These are phyloP conservation scores for Pocillopora damicornis DNA, from an alignment of 64 coral and sea anemone genomes.

Conservation along the genomic window DNA sequence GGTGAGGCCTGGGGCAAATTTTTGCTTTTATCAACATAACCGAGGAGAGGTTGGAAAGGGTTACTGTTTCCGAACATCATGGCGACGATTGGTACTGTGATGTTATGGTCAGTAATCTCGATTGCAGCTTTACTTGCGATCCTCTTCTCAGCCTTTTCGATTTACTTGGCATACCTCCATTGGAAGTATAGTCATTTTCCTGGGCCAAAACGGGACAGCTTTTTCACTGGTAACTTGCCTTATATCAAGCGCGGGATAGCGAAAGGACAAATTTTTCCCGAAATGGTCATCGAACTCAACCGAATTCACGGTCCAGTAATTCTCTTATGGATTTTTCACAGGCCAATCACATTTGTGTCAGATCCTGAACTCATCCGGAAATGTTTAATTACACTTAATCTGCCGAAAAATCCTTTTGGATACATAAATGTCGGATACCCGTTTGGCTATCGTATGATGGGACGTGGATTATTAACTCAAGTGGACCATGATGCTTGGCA, in stretches of 20 bases:
- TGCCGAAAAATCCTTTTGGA: conserved; percentile 13
- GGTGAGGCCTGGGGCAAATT: too few relatives aligned
- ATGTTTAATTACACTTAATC: conserved; percentile 45
- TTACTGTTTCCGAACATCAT: neutral
- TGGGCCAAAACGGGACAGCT: conserved; percentile 52
- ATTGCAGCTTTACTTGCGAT: neutral
- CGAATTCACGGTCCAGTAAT: conserved; percentile 41
- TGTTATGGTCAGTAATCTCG: neutral
- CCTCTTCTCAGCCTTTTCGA: conserved; percentile 12
- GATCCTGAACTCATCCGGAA: conserved; percentile 48
- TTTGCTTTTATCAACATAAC: too few relatives aligned
- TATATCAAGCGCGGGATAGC: conserved; percentile 6
- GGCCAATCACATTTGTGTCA: conserved; percentile 12
- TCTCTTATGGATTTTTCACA: conserved; percentile 49
- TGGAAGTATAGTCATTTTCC: conserved; percentile 70
- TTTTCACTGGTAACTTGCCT: conserved; percentile 49
- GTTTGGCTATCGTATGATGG: conserved; percentile 35
- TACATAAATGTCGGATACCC: conserved; percentile 32
- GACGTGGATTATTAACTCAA: conserved; percentile 53
- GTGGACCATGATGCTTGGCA: conserved; percentile 48
- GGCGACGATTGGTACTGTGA: neutral
- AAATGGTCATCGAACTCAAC: conserved; percentile 37
- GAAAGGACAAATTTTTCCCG: neutral
- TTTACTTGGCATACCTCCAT: conserved; percentile 52
- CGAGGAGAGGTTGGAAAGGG: too few relatives aligned